These are phyloP conservation scores for Julus scanicus DNA, from an alignment of 2,888 invertebrate genomes.

Conservation along the genomic window DNA sequence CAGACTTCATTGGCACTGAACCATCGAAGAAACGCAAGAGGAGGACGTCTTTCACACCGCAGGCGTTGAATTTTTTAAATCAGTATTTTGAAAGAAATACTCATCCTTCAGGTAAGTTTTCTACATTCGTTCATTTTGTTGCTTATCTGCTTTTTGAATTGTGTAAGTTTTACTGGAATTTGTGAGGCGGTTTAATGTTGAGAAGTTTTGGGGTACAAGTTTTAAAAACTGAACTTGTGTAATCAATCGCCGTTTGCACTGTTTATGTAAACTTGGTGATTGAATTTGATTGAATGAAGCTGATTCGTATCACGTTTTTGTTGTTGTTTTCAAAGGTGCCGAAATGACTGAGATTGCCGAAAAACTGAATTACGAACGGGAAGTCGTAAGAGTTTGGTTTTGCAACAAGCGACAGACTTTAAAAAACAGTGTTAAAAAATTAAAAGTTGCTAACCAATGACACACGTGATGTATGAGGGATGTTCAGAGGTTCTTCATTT, in stretches of 20 bases:
- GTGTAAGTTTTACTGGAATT: too few relatives aligned
- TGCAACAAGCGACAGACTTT: slow-evolving; percentile 98
- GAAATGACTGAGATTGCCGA: slow-evolving; percentile 97
- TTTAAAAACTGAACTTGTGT: too few relatives aligned
- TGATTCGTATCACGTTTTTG: slow-evolving; percentile 55
- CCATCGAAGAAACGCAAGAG: slow-evolving; percentile 97
- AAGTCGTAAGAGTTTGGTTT: slow-evolving; percentile 98
- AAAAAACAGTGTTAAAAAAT: slow-evolving; percentile 85
- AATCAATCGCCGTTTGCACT: too few relatives aligned
- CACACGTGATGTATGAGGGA: not conserved
- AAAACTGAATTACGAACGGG: slow-evolving; percentile 95
- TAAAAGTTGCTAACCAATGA: slow-evolving; percentile 54
- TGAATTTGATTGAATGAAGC: not conserved
- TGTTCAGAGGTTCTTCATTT: not conserved
- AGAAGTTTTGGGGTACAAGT: too few relatives aligned
- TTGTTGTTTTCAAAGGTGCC: slow-evolving; percentile 76
- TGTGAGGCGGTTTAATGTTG: too few relatives aligned
- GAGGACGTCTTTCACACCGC: slow-evolving; percentile 96
- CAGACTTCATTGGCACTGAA: slow-evolving; percentile 95
- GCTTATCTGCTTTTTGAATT: not conserved
- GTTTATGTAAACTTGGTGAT: not conserved
- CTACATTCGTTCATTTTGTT: not conserved
- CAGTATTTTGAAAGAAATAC: slow-evolving; percentile 97
- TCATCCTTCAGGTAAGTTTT: slow-evolving; percentile 89
- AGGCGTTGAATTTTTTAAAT: slow-evolving; percentile 92